Conservation (phyloP, 2,888 invertebrate genomes). For the Macaria notata region DNA sequence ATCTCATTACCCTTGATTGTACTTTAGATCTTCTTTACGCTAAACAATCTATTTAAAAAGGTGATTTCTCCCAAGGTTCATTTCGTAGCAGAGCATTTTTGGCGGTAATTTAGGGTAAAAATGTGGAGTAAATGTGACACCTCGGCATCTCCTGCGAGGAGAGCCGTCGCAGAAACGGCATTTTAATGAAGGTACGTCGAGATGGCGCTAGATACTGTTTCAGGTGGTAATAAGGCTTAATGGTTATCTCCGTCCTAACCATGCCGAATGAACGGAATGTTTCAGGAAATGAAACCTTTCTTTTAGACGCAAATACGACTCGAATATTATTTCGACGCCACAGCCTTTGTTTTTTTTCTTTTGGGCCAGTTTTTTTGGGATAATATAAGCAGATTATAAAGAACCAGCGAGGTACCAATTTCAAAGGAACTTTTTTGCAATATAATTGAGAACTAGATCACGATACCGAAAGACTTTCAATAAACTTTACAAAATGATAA, state of each 20-base stretch:
- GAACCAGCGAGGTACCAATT: too few species aligned
- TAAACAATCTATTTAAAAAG: conserved; percentile 12
- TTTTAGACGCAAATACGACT: background rate
- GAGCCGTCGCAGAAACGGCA: background rate
- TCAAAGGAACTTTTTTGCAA: too few species aligned
- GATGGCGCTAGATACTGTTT: conserved; percentile 10
- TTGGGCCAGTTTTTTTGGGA: too few species aligned
- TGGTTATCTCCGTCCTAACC: conserved; percentile 7
- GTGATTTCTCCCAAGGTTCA: conserved; percentile 10
- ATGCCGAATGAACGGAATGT: background rate
- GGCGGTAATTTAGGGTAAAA: conserved; percentile 13
- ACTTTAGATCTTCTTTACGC: conserved; percentile 8
- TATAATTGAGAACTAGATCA: too few species aligned
- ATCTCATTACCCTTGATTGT: conserved; percentile 9
- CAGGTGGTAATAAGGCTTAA: conserved; percentile 14
- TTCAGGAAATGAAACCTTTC: background rate
- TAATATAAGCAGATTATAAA: too few species aligned
- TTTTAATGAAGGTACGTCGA: conserved; percentile 18
- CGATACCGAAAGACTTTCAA: too few species aligned
- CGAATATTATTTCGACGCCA: too few species aligned
- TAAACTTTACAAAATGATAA: too few species aligned
- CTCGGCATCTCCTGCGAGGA: conserved; percentile 6
- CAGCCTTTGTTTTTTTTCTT: too few species aligned
- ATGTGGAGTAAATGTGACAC: conserved; percentile 12
- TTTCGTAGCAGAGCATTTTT: conserved; percentile 2